Conservation (phyloP, 2,113 vertebrate genomes). For the Laticauda colubrina region DNA sequence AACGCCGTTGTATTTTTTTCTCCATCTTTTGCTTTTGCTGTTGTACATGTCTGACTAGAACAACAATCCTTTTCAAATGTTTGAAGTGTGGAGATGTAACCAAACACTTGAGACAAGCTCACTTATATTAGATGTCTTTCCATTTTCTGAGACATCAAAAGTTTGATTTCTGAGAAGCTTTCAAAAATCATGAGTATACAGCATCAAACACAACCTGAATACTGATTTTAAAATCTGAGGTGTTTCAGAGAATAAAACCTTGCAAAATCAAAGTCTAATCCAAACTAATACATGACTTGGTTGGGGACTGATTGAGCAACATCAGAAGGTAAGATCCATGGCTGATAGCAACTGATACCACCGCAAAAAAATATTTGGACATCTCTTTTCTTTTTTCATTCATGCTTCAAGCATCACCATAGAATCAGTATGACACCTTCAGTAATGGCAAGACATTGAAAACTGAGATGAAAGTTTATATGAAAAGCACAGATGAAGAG, state of each 20-base stretch:
- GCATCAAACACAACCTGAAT: slow-evolving; percentile 14
- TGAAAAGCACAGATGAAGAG: neutral
- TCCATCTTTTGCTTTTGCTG: neutral
- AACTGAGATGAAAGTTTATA: neutral
- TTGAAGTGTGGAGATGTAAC: neutral
- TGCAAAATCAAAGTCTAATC: neutral
- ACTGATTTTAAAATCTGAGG: neutral
- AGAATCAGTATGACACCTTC: neutral
- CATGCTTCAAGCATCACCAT: neutral
- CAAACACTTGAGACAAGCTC: neutral
- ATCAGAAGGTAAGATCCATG: neutral
- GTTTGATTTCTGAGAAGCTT: neutral
- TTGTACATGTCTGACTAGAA: neutral
- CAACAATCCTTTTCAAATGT: neutral
- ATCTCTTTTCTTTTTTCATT: too few species aligned
- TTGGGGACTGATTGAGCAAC: neutral
- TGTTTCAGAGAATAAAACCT: neutral
- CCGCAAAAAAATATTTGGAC: neutral
- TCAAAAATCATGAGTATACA: neutral
- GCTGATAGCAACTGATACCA: neutral
- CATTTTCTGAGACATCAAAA: neutral
- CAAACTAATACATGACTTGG: neutral
- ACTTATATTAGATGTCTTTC: neutral
- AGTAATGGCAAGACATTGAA: neutral
- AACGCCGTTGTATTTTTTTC: neutral